Evolutionary conservation across 2,888 invertebrate genomes (phyloP), one percentile per base, ranked within the genome.

Genomic region (Drosophila paranaensis): DNA sequence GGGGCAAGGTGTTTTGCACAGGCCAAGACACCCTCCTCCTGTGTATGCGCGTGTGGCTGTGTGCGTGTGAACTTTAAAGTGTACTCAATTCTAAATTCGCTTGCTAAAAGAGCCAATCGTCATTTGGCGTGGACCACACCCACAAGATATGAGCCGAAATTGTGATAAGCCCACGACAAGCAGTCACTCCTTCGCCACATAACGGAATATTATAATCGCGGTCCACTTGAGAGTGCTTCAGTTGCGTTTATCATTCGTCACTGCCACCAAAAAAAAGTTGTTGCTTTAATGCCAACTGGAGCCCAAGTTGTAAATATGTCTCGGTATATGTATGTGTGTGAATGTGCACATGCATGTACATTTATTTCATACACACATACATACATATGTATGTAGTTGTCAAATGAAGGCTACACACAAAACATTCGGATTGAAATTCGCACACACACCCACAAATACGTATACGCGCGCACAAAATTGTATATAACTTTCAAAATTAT

Each of bases 81-180:
- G 14, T 51, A 50, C 45, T 67, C 45, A 64, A 33, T 64, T 50
- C 45, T 33, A 45, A 57, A 57, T 25, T 35, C 20, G 45, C 57
- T 45, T 33, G 37, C 57, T 46, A n/a, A 20, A 67, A 37, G 46
- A 20, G 40, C 40, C 46, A 57, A 57, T 45, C 48, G 48, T 9
- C n/a, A 45, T 13, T 57, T 54, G 53, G 69, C 62, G 65, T 81
- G 76, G 75, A 82, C 88, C 82, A 82, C 84, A 83, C 83, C 83
- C 89, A 80, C 77, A 9, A 72, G 62, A 76, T 69, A 77, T 79
- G 56, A 61, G 14, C 61, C 13, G 43, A 51, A 64, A 16, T 51
- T 50, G 30, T 56, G 76, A 77, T 77, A 76, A 79, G 74, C 61
- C 14, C 30, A 51, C 45, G 30, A 33, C 20, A 53, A 62, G 46